Evolutionary conservation across 2,888 invertebrate genomes (phyloP).

Genomic region (Meloe dianella): DNA sequence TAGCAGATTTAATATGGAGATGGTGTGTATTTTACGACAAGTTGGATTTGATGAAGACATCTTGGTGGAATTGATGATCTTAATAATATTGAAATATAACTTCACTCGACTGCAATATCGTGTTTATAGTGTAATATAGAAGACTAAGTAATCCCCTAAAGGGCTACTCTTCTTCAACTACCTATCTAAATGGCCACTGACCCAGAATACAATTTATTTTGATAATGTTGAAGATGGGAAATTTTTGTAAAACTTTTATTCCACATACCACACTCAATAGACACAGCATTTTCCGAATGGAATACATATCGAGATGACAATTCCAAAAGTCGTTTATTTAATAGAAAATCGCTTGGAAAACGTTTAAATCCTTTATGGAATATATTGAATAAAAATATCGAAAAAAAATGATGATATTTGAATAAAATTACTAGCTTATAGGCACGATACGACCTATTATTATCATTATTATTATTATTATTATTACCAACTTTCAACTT

Average conservation of each 20-base stretch:
- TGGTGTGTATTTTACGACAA: background rate
- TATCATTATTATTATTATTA: too few species aligned
- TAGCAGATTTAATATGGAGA: background rate
- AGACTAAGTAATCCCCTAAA: background rate
- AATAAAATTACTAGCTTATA: background rate
- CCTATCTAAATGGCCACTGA: background rate
- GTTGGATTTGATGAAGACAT: constrained; percentile 2
- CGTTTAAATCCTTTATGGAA: background rate
- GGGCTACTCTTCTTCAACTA: background rate
- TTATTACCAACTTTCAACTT: too few species aligned
- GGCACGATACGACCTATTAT: too few species aligned
- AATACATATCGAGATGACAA: background rate
- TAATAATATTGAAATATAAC: constrained; percentile 3
- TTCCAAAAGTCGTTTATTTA: background rate
- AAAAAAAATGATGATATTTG: background rate
- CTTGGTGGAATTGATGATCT: background rate
- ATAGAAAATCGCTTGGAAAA: background rate
- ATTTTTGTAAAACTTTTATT: too few species aligned
- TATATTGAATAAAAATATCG: background rate
- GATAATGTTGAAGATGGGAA: background rate
- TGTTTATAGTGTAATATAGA: constrained; percentile 1
- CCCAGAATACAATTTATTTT: background rate
- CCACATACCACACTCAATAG: too few species aligned
- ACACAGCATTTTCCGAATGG: background rate
- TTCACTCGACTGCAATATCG: background rate